These are phyloP conservation scores for Euschistus heros DNA, from an alignment of 1,140 invertebrate species.

Conservation along the genomic window DNA sequence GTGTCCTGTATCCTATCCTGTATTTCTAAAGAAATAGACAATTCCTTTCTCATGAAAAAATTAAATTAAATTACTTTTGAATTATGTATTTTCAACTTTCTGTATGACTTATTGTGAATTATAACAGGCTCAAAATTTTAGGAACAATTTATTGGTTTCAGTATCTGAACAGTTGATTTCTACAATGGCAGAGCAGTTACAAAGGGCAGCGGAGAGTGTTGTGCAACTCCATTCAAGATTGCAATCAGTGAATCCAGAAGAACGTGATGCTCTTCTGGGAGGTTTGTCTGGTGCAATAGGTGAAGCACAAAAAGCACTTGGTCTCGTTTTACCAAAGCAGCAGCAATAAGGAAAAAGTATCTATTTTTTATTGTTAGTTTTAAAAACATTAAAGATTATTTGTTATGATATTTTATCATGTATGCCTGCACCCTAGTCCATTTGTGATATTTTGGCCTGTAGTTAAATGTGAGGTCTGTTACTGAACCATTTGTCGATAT, in stretches of 20 bases:
- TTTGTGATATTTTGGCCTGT: no score
- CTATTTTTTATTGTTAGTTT: neutral
- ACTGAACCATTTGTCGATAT: constrained; percentile 9
- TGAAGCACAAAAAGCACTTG: constrained; percentile 24
- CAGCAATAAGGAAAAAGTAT: neutral
- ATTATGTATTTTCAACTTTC: no score
- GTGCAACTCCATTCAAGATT: constrained; percentile 51
- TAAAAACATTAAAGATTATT: neutral
- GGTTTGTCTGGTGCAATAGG: constrained; percentile 25
- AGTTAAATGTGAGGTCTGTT: neutral
- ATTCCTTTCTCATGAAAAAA: neutral
- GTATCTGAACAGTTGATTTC: constrained; percentile 52
- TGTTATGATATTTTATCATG: neutral
- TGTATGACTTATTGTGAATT: no score
- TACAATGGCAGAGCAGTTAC: constrained; percentile 50
- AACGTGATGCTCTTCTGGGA: constrained; percentile 22
- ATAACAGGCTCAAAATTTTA: no score
- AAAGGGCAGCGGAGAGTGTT: constrained; percentile 50
- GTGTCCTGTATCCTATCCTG: neutral
- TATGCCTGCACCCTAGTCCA: no score
- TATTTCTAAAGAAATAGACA: neutral
- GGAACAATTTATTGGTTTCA: constrained; percentile 33
- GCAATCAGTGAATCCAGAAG: constrained; percentile 28
- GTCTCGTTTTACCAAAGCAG: neutral
- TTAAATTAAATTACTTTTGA: neutral